Conservation (phyloP, 2,113 vertebrate genomes). For the Hipposideros armiger region DNA sequence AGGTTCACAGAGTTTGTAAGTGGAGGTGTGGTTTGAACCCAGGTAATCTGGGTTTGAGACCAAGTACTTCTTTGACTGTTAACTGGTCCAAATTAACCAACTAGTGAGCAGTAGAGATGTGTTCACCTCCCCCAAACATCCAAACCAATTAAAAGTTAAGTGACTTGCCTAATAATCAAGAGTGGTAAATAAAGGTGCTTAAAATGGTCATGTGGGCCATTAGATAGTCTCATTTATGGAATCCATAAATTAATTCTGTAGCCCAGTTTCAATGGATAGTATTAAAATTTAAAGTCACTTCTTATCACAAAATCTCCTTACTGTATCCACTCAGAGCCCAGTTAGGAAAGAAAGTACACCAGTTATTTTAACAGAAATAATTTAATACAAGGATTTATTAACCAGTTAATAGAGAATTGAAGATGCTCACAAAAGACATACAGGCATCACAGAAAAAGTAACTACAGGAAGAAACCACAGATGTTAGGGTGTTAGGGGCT, state of each 20-base stretch:
- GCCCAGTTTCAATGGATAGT: not conserved
- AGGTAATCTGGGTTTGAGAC: not conserved
- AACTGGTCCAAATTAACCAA: not conserved
- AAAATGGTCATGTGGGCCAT: not conserved
- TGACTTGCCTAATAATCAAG: not conserved
- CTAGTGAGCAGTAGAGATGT: not conserved
- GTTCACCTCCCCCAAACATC: fast-evolving
- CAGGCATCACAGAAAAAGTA: not conserved
- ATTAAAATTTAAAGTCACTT: not conserved
- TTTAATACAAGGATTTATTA: not conserved
- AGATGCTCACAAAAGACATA: not conserved
- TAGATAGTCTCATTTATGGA: not conserved
- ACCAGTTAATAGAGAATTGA: not conserved
- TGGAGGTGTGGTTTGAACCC: not conserved
- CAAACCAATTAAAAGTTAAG: not conserved
- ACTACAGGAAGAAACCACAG: not conserved
- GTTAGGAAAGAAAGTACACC: not conserved
- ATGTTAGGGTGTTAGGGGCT: not conserved
- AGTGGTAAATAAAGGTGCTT: constrained; percentile 3
- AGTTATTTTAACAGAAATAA: not conserved
- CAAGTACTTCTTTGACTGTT: not conserved
- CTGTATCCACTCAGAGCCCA: not conserved
- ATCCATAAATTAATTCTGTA: not conserved
- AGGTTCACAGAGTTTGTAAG: not conserved
- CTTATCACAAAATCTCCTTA: not conserved